A percentile compares a stretch with the other conserved stretches of the same genome.
These are phyloP conservation scores for Apotomis betuletana DNA, from an alignment of 2,888 invertebrate species.

Conservation along the genomic window DNA sequence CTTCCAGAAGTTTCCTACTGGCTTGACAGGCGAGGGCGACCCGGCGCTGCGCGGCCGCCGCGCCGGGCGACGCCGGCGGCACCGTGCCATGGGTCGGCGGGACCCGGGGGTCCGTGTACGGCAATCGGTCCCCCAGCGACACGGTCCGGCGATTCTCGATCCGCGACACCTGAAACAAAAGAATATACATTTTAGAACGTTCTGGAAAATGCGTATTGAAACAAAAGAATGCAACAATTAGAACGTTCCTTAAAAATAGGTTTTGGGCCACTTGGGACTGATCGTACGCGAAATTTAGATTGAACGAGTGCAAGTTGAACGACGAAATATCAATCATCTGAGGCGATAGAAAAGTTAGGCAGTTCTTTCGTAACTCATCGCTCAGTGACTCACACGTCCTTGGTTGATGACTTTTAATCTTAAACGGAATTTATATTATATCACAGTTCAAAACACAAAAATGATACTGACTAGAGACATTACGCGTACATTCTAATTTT, in stretches of 20 bases:
- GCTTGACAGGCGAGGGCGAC: constrained; percentile 76
- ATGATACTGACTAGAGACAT: constrained; percentile 15
- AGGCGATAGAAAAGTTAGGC: background rate
- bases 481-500: constrained; percentile 10
- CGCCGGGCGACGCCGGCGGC: constrained; percentile 73
- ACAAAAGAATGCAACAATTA: background rate
- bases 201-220: background rate
- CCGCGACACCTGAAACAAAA: constrained; percentile 66
- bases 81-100: constrained; percentile 69
- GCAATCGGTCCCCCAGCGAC: constrained; percentile 62
- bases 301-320: background rate
- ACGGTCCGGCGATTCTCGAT: constrained; percentile 68
- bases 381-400: background rate
- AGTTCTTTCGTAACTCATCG: background rate
- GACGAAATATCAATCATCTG: background rate
- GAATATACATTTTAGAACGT: background rate
- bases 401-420: background rate
- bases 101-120: constrained; percentile 71
- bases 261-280: too few relatives aligned
- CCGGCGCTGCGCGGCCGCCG: constrained; percentile 64
- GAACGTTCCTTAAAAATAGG: background rate
- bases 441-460: background rate
- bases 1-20: constrained; percentile 88
- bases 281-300: too few relatives aligned
- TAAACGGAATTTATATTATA: background rate